Percentiles rank a stretch among this genome's conserved stretches.
These are phyloP conservation scores for Gasterosteus aculeatus DNA, from an alignment of 2,113 vertebrate species.

Conservation along the genomic window DNA sequence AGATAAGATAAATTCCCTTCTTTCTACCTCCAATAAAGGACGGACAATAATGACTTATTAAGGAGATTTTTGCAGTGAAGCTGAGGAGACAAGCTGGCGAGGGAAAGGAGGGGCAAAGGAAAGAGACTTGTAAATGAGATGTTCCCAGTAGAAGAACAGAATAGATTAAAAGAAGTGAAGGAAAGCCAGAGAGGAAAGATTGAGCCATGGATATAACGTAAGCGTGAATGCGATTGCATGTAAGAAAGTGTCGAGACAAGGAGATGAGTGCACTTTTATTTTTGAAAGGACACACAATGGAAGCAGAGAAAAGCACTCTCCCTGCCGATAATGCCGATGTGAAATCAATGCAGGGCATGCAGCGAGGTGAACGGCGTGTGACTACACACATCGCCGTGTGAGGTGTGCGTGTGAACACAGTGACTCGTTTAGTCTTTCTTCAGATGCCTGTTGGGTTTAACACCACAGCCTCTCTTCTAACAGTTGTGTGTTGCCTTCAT, in stretches of 20 bases:
- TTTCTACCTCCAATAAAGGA: neutral
- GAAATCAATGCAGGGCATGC: slow-evolving; percentile 10
- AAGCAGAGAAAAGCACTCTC: neutral
- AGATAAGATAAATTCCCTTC: neutral
- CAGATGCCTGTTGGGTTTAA: slow-evolving; percentile 29
- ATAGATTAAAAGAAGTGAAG: neutral
- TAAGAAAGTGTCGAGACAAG: slow-evolving; percentile 10
- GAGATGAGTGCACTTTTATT: neutral
- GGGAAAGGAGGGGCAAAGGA: neutral
- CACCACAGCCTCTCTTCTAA: slow-evolving; percentile 16
- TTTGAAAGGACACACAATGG: neutral
- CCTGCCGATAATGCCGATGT: neutral
- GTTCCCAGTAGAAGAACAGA: neutral
- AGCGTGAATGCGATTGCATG: neutral
- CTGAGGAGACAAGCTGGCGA: neutral
- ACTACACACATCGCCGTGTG: slow-evolving; percentile 20
- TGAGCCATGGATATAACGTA: neutral
- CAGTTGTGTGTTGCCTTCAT: slow-evolving; percentile 7
- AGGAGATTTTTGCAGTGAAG: neutral
- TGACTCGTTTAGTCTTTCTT: slow-evolving; percentile 42
- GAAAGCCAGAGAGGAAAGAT: neutral
- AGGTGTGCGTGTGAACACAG: slow-evolving; percentile 17
- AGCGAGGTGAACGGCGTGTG: neutral
- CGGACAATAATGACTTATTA: neutral
- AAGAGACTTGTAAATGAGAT: neutral